These are phyloP conservation scores for Harlomillsia oculata DNA, from an alignment of 1,140 invertebrate species.

Conservation along the genomic window DNA sequence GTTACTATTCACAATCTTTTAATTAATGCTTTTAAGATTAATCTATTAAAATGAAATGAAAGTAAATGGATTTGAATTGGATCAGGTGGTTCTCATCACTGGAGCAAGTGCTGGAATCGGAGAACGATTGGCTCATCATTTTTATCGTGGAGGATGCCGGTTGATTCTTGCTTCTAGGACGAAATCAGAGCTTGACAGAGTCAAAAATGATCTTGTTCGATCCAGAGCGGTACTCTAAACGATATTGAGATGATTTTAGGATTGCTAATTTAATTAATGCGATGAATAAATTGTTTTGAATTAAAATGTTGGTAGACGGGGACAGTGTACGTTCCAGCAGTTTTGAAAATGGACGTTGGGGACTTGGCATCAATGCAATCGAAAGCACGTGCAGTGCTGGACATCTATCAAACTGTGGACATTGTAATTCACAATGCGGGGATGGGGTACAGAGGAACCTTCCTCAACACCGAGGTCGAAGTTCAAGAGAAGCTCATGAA, in stretches of 20 bases:
- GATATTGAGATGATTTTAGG: not conserved
- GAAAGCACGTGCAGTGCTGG: conserved; percentile 42
- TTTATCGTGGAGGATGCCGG: conserved; percentile 71
- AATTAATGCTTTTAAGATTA: too few species aligned
- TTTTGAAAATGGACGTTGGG: conserved; percentile 65
- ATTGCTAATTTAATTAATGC: not conserved
- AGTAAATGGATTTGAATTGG: too few species aligned
- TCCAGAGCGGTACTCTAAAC: not conserved
- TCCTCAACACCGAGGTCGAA: conserved; percentile 64
- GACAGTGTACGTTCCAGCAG: conserved; percentile 57
- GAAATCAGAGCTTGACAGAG: conserved; percentile 64
- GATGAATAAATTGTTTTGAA: not conserved
- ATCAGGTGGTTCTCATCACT: conserved; percentile 84
- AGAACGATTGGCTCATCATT: conserved; percentile 75
- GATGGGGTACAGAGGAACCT: conserved; percentile 67
- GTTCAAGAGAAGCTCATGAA: conserved; percentile 83
- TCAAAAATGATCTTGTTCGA: conserved; percentile 44
- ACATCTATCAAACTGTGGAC: conserved; percentile 62
- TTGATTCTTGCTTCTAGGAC: conserved; percentile 73
- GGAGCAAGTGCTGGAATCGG: conserved; percentile 89
- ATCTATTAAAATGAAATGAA: too few species aligned
- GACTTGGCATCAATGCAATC: conserved; percentile 54
- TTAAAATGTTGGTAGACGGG: conserved; percentile 38
- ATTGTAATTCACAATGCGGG: conserved; percentile 90
- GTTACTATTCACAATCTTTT: too few species aligned